Evolutionary conservation across 2,797 vertebrate species (phyloP).

Genomic region (Melanogrammus aeglefinus): DNA sequence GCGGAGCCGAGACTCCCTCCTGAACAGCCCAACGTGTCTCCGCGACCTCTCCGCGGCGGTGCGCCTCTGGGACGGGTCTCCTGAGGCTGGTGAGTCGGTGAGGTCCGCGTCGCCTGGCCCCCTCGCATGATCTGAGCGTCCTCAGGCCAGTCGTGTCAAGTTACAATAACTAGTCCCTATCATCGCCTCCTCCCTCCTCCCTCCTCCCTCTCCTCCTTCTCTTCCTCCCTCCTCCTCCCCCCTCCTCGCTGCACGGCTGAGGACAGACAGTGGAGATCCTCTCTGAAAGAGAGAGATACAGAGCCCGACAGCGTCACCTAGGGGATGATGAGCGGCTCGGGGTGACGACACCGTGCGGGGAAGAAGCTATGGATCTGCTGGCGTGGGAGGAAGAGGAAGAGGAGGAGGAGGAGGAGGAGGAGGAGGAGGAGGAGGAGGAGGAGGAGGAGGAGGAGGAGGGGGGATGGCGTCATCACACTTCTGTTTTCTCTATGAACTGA

Average conservation of each 20-base stretch:
- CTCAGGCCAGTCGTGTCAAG: background rate
- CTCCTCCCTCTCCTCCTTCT: constrained; percentile 27
- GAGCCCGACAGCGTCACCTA: background rate
- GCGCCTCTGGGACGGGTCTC: background rate
- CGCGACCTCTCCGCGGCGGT: background rate
- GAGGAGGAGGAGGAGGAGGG: background rate
- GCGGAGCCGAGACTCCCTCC: background rate
- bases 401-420: background rate
- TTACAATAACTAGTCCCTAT: constrained; percentile 19
- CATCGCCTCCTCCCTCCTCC: constrained; percentile 20
- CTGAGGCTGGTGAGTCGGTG: constrained; percentile 7
- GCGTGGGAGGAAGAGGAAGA: background rate
- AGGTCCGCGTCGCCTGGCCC: constrained; percentile 19
- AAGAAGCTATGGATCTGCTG: background rate
- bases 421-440: no score
- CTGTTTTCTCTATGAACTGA: background rate
- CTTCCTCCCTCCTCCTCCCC: constrained; percentile 21
- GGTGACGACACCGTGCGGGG: background rate
- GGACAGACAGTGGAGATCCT: background rate
- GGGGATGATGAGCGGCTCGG: background rate
- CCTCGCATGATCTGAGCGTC: constrained; percentile 22
- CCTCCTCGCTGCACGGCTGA: constrained; percentile 9
- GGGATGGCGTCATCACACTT: background rate
- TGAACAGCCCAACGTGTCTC: background rate
- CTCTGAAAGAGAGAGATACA: constrained; percentile 18